Base-by-base conservation (phyloP, 1,140 invertebrate species). In the Scaptomyza hsui region DNA sequence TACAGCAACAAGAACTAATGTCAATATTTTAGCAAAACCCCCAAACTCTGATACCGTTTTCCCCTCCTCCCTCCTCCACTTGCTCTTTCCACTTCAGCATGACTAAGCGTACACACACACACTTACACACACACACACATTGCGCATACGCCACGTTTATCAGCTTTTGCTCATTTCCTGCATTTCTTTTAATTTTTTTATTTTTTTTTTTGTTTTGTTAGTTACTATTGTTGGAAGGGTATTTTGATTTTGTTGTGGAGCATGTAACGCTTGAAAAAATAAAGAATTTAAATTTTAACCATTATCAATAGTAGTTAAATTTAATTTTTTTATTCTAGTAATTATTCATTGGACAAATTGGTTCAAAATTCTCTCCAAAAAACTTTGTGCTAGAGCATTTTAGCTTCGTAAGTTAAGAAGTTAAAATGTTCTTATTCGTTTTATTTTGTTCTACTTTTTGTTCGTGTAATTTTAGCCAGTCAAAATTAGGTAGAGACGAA, bases 391-490 rank as follows among this genome's bases (percentile, higher is more conserved):
- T 10, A 37, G 32, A n/a, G 32, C 12, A 37, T 37, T 37, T 37
- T 0, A n/a, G n/a, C 12, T 37, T 37, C 32, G 32, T 12, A 3
- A n/a, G 12, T 4, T 37, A 37, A n/a, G 3, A 4, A n/a, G 32
- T 1, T 35, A 4, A n/a, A 12, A n/a, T n/a, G n/a, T 37, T 32
- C 24, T 16, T 29, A 37, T 6, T 26, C 26, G 13, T 39, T 57
- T 37, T 61, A 41, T 63, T 52, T 67, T 4, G 7, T 12, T 32
- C 9, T 32, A 2, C 18, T 9, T 56, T 65, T 51, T 64, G 69
- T 60, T 6, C 32, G 26, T 79, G 76, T 65, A 79, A 79, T 67
- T 74, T 48, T 61, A 79, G 64, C 24, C 41, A 6, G 19, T 42
- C 35, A 12, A 52, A 65, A 57, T 47, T 47, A 60, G 59, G 51